phyloP scores from a whole-genome alignment of 2,888 invertebrate genomes.

The Bhutanitis thaidina region DNA sequence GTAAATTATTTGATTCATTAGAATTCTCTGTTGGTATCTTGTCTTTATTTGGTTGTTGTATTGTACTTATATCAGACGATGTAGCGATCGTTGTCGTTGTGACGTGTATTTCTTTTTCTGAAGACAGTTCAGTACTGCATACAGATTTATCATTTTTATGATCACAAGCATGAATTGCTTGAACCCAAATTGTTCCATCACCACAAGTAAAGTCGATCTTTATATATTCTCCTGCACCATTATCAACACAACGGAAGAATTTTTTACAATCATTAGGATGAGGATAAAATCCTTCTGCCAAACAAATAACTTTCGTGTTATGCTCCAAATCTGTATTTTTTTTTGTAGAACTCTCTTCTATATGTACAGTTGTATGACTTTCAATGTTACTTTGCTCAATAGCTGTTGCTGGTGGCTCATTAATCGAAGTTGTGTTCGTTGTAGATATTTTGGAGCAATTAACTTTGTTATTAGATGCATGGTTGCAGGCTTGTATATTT shows the following conservation, averaged over 20 bases:
- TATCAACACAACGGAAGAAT: slow-evolving; percentile 85
- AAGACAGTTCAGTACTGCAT: slow-evolving; percentile 17
- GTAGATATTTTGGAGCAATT: slow-evolving; percentile 27
- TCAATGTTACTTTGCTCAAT: slow-evolving; percentile 30
- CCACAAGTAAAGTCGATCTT: slow-evolving; percentile 83
- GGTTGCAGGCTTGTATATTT: slow-evolving; percentile 83
- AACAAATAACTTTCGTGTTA: slow-evolving; percentile 58
- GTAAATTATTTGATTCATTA: not conserved
- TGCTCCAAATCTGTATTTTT: slow-evolving; percentile 57
- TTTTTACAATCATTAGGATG: slow-evolving; percentile 84
- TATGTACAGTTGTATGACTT: slow-evolving; percentile 24
- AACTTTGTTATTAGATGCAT: slow-evolving; percentile 36
- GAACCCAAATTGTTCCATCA: slow-evolving; percentile 85
- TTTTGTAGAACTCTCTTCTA: not conserved
- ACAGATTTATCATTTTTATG: slow-evolving; percentile 40
- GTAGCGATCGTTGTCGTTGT: not conserved
- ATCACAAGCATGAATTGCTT: slow-evolving; percentile 78
- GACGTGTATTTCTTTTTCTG: slow-evolving; percentile 4
- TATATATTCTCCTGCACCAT: slow-evolving; percentile 63
- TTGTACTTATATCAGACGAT: slow-evolving; percentile 6
- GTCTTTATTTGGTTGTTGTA: not conserved
- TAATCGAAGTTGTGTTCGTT: not conserved
- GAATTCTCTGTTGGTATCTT: not conserved
- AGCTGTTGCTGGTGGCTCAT: not conserved
- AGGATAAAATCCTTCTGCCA: slow-evolving; percentile 84